Evolutionary conservation across 2,113 vertebrate species (phyloP), one percentile per base, ranked within the genome.

Genomic region (Etia nguti): DNA sequence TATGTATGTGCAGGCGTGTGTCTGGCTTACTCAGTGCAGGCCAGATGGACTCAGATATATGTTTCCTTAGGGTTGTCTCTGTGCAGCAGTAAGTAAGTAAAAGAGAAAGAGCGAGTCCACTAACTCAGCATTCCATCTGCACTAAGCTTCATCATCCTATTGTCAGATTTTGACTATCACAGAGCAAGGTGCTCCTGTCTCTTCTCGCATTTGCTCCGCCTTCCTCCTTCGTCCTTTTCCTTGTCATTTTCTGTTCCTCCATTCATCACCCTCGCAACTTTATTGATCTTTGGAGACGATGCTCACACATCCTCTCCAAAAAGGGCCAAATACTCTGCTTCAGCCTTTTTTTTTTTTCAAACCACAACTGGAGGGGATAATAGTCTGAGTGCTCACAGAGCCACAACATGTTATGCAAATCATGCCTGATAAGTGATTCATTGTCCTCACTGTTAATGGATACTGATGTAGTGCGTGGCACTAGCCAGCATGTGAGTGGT

Each of bases 41-140:
- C 88, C 92, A 94, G 92, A 95, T 95, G 93, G 93, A 90, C 89
- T 91, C 88, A 62, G 86, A 82, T 84, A 88, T 89, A 80, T 75
- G 80, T 89, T 91, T 94, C 91, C 90, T 90, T 11, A 48, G 88
- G 87, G 89, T 93, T 80, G 86, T 90, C 84, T 90, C 65, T 79
- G 55, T 86, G 89, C 57, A 52, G 54, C 54, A 84, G 9, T 83
- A 86, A 79, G 48, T 43, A 60, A 38, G 29, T 16, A n/a, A 82
- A 57, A 83, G 46, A 88, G 81, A 84, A 77, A 90, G 70, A 84
- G 62, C n/a, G 56, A 94, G 90, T 22, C 34, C 38, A 89, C 88
- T 13, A 83, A 86, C 79, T 91, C 84, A 80, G 81, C 86, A 68
- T 80, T 89, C 75, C 43, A 31, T 79, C 41, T 80, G 62, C 88